These are phyloP conservation scores for Thamnaconus septentrionalis DNA, from an alignment of 2,113 vertebrate species.

Conservation along the genomic window DNA sequence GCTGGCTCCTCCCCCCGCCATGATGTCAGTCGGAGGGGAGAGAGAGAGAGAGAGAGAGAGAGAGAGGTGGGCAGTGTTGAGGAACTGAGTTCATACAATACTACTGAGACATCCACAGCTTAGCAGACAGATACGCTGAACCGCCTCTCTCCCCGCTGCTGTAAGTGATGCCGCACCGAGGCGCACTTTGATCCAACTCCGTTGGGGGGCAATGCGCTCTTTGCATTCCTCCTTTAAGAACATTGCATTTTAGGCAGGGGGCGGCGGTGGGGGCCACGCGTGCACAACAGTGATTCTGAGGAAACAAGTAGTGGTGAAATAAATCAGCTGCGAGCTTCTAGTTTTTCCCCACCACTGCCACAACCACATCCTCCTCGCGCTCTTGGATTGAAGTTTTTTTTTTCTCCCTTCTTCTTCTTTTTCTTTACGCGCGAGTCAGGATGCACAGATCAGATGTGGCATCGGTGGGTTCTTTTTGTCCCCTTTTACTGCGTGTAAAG, in stretches of 20 bases:
- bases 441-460: background rate
- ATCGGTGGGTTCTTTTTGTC: no score
- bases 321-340: constrained; percentile 29
- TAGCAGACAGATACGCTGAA: constrained; percentile 73
- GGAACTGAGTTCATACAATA: constrained; percentile 80
- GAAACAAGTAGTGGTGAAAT: constrained; percentile 54
- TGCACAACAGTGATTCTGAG: constrained; percentile 42
- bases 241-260: no score
- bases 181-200: constrained; percentile 76
- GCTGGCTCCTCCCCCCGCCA: constrained; percentile 70
- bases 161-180: constrained; percentile 79
- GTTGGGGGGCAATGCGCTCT: constrained; percentile 65
- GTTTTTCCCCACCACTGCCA: constrained; percentile 24
- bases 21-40: constrained; percentile 73
- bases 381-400: constrained; percentile 60
- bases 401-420: no score
- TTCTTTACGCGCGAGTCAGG: constrained; percentile 32
- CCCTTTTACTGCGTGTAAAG: background rate
- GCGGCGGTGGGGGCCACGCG: constrained; percentile 23
- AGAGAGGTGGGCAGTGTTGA: constrained; percentile 76
- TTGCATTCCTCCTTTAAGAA: constrained; percentile 58
- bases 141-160: constrained; percentile 74
- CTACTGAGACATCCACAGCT: constrained; percentile 79
- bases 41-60: constrained; percentile 56
- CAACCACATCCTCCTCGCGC: constrained; percentile 19